Conservation (phyloP, 2,113 vertebrate genomes). For the Polypterus senegalus region DNA sequence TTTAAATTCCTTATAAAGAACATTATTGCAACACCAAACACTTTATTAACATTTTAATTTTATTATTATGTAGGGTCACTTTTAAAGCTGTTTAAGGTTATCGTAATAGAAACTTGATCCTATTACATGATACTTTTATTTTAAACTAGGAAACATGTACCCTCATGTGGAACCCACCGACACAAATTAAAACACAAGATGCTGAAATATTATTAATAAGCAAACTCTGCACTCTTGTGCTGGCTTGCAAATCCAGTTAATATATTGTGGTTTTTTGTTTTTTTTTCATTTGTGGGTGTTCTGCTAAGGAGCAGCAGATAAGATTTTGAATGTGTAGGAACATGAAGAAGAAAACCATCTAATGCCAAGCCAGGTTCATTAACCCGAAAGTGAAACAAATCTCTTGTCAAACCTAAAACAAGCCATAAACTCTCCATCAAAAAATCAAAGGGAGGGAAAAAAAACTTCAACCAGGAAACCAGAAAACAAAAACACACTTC, state of each 20-base stretch:
- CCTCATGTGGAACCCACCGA: too few species aligned
- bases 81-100: not conserved
- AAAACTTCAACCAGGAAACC: too few species aligned
- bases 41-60: not conserved
- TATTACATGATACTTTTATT: not conserved
- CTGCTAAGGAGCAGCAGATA: too few species aligned
- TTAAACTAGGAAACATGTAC: not conserved
- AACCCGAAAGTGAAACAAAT: too few species aligned
- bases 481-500: too few species aligned
- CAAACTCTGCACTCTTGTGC: not conserved
- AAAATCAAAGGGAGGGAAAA: too few species aligned
- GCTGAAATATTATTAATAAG: not conserved
- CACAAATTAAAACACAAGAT: not conserved
- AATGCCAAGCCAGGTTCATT: too few species aligned
- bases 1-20: conserved; percentile 1
- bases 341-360: too few species aligned
- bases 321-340: too few species aligned
- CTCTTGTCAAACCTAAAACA: too few species aligned
- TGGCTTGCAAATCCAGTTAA: not conserved
- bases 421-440: too few species aligned
- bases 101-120: not conserved
- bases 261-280: not conserved
- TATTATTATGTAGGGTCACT: not conserved
- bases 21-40: not conserved
- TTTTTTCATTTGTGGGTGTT: not conserved